Evolutionary conservation across 1,140 invertebrate species (phyloP).

Genomic region (Galleria mellonella): DNA sequence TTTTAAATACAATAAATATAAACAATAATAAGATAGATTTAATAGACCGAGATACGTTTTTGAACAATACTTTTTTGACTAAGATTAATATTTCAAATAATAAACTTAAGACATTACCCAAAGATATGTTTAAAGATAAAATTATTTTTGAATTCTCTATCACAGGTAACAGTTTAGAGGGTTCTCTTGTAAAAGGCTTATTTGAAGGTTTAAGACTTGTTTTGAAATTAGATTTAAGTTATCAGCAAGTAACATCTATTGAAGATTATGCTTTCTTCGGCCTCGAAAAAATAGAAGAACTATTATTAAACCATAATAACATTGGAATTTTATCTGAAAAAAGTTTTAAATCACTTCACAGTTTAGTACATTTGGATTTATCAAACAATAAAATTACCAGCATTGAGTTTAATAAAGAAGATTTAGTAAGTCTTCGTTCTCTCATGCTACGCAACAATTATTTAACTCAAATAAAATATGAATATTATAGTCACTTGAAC

Average conservation of each 20-base stretch:
- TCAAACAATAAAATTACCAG: constrained; percentile 31
- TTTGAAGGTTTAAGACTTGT: constrained; percentile 34
- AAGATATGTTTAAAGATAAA: constrained; percentile 29
- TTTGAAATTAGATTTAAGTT: constrained; percentile 25
- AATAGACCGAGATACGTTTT: constrained; percentile 26
- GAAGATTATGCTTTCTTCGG: constrained; percentile 36
- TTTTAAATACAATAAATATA: constrained; percentile 24
- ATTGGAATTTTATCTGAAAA: constrained; percentile 24
- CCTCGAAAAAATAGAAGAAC: constrained; percentile 15
- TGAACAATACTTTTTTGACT: constrained; percentile 10
- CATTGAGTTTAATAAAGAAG: constrained; percentile 28
- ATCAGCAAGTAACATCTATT: constrained; percentile 27
- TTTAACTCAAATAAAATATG: constrained; percentile 20
- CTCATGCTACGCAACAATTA: constrained; percentile 26
- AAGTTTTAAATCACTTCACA: constrained; percentile 26
- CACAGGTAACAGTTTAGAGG: constrained; percentile 27
- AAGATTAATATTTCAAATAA: constrained; percentile 33
- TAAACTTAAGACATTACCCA: constrained; percentile 24
- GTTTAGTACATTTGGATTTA: constrained; percentile 30
- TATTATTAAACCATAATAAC: constrained; percentile 36
- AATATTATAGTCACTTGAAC: constrained; percentile 21
- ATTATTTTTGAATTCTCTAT: constrained; percentile 29
- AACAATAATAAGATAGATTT: constrained; percentile 25
- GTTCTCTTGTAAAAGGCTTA: constrained; percentile 23
- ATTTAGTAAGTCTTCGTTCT: constrained; percentile 21